Percentiles rank a stretch among this genome's conserved stretches.
phyloP scores from a whole-genome alignment of 1,140 invertebrate species.

The Fopius arisanus region DNA sequence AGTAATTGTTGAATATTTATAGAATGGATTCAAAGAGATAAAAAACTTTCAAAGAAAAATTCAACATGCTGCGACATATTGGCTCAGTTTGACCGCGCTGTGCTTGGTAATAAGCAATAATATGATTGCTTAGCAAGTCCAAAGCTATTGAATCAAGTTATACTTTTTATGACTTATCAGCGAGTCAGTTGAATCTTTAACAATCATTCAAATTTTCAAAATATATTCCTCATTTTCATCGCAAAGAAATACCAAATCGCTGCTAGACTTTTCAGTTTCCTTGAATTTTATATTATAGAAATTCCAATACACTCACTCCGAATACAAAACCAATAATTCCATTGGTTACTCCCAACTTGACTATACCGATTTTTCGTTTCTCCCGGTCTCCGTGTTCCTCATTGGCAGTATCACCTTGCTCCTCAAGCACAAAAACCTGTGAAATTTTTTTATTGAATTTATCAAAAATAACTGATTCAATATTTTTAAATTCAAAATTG shows the following conservation, averaged over 20 bases:
- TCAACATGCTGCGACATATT: background rate
- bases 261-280: no score
- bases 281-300: no score
- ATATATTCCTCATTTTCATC: background rate
- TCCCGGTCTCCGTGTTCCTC: slow-evolving; percentile 65
- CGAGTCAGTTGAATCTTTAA: background rate
- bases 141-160: slow-evolving; percentile 21
- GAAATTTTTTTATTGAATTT: no score
- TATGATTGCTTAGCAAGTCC: slow-evolving; percentile 51
- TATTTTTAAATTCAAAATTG: background rate
- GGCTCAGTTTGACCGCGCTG: slow-evolving; percentile 38
- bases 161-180: background rate
- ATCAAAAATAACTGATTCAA: slow-evolving; percentile 7
- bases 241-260: background rate
- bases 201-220: background rate
- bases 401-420: slow-evolving; percentile 52
- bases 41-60: background rate
- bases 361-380: slow-evolving; percentile 76
- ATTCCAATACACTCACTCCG: slow-evolving; percentile 72
- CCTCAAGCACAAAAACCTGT: slow-evolving; percentile 57
- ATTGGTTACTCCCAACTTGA: slow-evolving; percentile 77
- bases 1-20: slow-evolving; percentile 2
- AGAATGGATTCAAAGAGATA: no score
- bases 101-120: no score
- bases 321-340: slow-evolving; percentile 81